Evolutionary conservation across 2,888 invertebrate species (phyloP).

Genomic region (Lumbricus terrestris): DNA sequence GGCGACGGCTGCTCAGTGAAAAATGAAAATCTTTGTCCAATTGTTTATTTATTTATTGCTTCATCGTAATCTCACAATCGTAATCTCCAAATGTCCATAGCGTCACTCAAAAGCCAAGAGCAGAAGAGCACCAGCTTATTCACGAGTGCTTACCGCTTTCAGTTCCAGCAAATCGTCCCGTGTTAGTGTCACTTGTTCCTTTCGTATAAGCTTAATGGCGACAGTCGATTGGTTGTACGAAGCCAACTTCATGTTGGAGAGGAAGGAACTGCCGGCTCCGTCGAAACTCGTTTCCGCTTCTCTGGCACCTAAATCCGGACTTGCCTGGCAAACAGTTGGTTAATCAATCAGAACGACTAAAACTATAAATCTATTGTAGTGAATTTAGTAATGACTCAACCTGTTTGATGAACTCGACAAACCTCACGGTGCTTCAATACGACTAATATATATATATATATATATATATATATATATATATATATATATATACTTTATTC

Average conservation of each 20-base stretch:
- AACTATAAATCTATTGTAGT: too few relatives aligned
- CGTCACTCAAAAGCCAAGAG: too few relatives aligned
- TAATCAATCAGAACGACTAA: too few relatives aligned
- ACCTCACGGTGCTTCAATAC: too few relatives aligned
- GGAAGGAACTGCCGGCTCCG: neutral
- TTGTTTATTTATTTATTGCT: neutral
- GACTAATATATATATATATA: too few relatives aligned
- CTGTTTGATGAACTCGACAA: neutral
- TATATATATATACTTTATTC: too few relatives aligned
- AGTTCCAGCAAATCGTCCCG: conserved; percentile 40
- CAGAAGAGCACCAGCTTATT: too few relatives aligned
- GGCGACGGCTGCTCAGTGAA: too few relatives aligned
- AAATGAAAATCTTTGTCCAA: neutral
- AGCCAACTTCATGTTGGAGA: conserved; percentile 7
- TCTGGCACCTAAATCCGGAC: neutral
- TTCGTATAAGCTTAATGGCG: conserved; percentile 30
- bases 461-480: too few relatives aligned
- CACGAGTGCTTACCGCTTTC: conserved; percentile 37
- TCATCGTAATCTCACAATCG: too few relatives aligned
- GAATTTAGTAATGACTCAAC: neutral
- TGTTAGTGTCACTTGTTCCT: conserved; percentile 28
- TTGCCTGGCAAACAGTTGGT: neutral
- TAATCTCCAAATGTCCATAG: too few relatives aligned
- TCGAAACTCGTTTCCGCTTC: neutral
- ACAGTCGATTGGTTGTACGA: conserved; percentile 25